Base-by-base conservation (phyloP, 2,113 vertebrate species). In the Pholis gunnellus region DNA sequence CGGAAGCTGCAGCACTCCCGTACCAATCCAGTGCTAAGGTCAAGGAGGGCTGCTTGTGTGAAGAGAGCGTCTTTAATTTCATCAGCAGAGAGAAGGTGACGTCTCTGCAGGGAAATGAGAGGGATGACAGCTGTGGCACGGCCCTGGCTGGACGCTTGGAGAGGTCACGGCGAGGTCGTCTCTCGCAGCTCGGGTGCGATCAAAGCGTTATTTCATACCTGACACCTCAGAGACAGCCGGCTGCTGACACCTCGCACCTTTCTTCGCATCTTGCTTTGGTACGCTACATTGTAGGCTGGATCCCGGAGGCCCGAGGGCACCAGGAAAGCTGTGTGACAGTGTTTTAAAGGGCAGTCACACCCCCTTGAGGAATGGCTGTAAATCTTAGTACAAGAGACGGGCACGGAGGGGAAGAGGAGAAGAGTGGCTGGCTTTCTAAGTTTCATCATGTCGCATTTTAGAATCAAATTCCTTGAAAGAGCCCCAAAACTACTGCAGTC, bases 121-220 rank as follows among this genome's bases (percentile, higher is more conserved):
- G 5, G 67, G 79, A 66, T 64, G 87, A 82, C 89, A 86, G 88
- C 83, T 79, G 88, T 36, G 76, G 82, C 87, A 42, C 75, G 60
- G 80, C 82, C 72, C 68, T 42, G 67, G 50, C 67, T 54, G 86
- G 87, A 88, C 73, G 44, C 42, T 81, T 72, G 54, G 54, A 61
- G 81, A 82, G 91, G 91, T 90, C 89, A 66, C 9, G 5, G 72
- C 38, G 69, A 83, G 91, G 89, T 79, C 52, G 61, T 72, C 72
- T 76, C 81, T 78, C 57, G 74, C 72, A 60, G 85, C 71, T 78
- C 22, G 34, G 59, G 64, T 38, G 72, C 44, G 82, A 90, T 87
- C 87, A 85, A 87, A 89, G 91, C 86, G 78, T 90, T 91, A 89
- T 91, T 91, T 94, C 72, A 90, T 82, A 77, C 50, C 75, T 83